phyloP scores from a whole-genome alignment of 1,140 invertebrate species.

The Dreissena rostriformis region DNA sequence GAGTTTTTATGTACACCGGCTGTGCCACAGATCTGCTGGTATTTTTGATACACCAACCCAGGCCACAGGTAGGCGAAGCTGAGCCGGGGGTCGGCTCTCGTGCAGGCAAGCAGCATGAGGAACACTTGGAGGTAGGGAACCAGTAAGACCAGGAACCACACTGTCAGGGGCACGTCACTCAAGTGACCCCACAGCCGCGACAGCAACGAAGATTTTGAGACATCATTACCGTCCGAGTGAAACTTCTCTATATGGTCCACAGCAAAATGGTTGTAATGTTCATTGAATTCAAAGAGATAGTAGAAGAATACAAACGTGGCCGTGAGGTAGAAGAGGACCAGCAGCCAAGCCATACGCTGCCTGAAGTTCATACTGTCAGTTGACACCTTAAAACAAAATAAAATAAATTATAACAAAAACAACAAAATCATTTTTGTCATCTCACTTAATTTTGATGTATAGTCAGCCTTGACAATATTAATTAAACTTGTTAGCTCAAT shows the following conservation, averaged over 20 bases:
- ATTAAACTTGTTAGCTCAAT: too few relatives aligned
- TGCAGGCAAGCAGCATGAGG: slow-evolving; percentile 74
- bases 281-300: slow-evolving; percentile 78
- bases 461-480: too few relatives aligned
- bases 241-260: slow-evolving; percentile 71
- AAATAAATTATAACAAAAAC: too few relatives aligned
- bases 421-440: too few relatives aligned
- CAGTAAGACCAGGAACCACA: slow-evolving; percentile 71
- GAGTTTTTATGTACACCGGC: neutral
- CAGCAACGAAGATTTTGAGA: slow-evolving; percentile 35
- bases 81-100: slow-evolving; percentile 70
- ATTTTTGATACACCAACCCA: slow-evolving; percentile 67
- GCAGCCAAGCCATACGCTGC: slow-evolving; percentile 75
- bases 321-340: slow-evolving; percentile 65
- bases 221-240: slow-evolving; percentile 51
- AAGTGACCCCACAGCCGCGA: slow-evolving; percentile 65
- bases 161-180: slow-evolving; percentile 69
- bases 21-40: slow-evolving; percentile 57
- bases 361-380: slow-evolving; percentile 73
- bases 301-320: slow-evolving; percentile 71
- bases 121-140: slow-evolving; percentile 76
- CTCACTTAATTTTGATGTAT: too few relatives aligned
- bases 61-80: slow-evolving; percentile 75
- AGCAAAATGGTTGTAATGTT: slow-evolving; percentile 74
- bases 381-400: too few relatives aligned